Percentiles rank a stretch among this genome's conserved stretches.
These are phyloP conservation scores for Melanerpes aurifrons DNA, from an alignment of 2,113 vertebrate genomes.

Conservation along the genomic window DNA sequence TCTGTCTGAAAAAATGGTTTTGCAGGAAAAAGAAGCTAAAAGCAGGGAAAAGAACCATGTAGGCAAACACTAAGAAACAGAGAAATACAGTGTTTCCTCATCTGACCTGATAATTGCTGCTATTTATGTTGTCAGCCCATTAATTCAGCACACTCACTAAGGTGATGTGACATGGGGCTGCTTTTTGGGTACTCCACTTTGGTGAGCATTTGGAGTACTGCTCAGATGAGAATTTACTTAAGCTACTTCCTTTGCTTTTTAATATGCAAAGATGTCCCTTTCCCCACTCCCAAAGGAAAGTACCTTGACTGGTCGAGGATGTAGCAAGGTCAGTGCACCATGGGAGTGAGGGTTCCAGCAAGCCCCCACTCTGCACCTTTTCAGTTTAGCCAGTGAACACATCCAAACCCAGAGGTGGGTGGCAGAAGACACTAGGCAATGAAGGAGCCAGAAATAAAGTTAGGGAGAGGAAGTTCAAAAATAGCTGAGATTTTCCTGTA, in stretches of 20 bases:
- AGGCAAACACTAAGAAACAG: neutral
- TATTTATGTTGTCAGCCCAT: neutral
- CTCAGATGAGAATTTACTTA: neutral
- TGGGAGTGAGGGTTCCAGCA: neutral
- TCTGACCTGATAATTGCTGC: neutral
- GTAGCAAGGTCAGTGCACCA: fast-evolving
- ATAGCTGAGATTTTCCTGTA: slow-evolving; percentile 61
- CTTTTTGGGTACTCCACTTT: neutral
- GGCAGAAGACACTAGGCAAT: neutral
- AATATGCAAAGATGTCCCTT: neutral
- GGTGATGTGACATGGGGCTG: neutral
- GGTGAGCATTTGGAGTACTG: neutral
- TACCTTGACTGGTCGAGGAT: neutral
- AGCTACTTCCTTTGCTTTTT: neutral
- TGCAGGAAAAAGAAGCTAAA: neutral
- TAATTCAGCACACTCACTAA: neutral
- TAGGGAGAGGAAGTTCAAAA: slow-evolving; percentile 64
- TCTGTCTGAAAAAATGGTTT: neutral
- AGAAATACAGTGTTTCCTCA: neutral
- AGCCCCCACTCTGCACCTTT: neutral
- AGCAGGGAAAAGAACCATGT: neutral
- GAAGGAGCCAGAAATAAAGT: slow-evolving; percentile 24
- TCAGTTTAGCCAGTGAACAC: fast-evolving
- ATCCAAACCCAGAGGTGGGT: neutral
- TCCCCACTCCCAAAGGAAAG: neutral